Evolutionary conservation across 2,888 invertebrate genomes (phyloP).

Genomic region (Imbricaverruca yamaguchii): DNA sequence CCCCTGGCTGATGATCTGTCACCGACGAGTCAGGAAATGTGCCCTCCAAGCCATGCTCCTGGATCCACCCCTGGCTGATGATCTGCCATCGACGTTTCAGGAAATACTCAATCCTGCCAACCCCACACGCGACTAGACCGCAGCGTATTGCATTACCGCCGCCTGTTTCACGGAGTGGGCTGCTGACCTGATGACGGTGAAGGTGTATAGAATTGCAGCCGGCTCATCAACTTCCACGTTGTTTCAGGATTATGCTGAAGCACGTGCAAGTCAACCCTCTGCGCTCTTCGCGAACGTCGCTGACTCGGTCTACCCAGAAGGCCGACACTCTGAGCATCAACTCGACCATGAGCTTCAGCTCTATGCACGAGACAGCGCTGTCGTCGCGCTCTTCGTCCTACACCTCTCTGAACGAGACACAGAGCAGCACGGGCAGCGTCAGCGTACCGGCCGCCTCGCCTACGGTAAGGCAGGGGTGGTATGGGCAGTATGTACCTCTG

Average conservation of each 20-base stretch:
- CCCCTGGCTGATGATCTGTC: no score
- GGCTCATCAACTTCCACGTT: no score
- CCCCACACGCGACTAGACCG: no score
- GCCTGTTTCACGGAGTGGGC: no score
- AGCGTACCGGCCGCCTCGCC: neutral
- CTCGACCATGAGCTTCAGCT: conserved; percentile 10
- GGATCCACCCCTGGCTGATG: no score
- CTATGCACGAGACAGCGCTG: neutral
- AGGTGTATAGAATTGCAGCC: no score
- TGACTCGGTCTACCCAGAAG: neutral
- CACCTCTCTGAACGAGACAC: conserved; percentile 11
- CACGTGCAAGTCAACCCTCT: neutral
- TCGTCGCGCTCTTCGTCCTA: conserved; percentile 10
- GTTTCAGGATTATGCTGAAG: conserved; percentile 4
- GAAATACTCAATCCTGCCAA: no score
- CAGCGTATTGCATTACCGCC: no score
- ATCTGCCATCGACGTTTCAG: no score
- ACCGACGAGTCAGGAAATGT: no score
- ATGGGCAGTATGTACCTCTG: neutral
- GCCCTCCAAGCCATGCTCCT: no score
- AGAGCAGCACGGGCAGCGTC: conserved; percentile 18
- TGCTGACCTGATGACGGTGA: no score
- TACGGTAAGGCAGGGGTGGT: neutral
- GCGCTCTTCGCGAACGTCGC: neutral
- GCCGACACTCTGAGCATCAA: conserved; percentile 14